Evolutionary conservation across 1,140 invertebrate genomes (phyloP), one percentile per base, ranked within the genome.

Genomic region (Penaeus vannamei): DNA sequence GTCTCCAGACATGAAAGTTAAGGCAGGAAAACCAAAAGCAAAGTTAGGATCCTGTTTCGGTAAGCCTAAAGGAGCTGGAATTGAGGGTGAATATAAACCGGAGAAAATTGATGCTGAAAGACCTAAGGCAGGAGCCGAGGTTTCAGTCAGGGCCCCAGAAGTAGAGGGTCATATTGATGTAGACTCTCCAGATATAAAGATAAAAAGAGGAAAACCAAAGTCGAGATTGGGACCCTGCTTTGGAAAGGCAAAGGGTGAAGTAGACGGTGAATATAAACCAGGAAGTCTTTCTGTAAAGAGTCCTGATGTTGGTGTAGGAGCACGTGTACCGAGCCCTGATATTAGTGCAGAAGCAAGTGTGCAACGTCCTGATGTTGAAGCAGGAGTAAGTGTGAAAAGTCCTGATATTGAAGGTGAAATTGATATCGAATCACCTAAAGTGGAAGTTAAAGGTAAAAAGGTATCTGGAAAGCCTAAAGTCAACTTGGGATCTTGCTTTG

Each of bases 11-110:
- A 77, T 90, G 14, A 76, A 84, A 22, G 32, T 86, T 8, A 83
- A 86, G 29, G 60, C n/a, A 19, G 42, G 60, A 26, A 90, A 90
- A 76, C 66, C 77, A 36, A 90, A 90, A 29, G n/a, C 29, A 22
- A 86, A 84, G 4, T 7, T 90, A 1, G 79, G 84, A 36, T 90
- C 89, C n/a, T 90, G 89, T 62, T 90, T 90, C 80, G 88, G 88
- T 17, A 85, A 90, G 20, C 83, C 88, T 1, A 90, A 90, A 32
- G 36, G 53, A 22, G 84, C 84, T 46, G 32, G 81, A 46, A 36
- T 69, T n/a, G 88, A 89, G 46, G 88, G 72, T 12, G 77, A 89
- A 85, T 82, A 82, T 64, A 85, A 80, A 66, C 60, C 72, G 29
- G 53, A 36, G n/a, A n/a, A n/a, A 32, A 46, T 81, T 60, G 88